Evolutionary conservation across 2,888 invertebrate species (phyloP).

Genomic region (Lasioglossum leucozonium): DNA sequence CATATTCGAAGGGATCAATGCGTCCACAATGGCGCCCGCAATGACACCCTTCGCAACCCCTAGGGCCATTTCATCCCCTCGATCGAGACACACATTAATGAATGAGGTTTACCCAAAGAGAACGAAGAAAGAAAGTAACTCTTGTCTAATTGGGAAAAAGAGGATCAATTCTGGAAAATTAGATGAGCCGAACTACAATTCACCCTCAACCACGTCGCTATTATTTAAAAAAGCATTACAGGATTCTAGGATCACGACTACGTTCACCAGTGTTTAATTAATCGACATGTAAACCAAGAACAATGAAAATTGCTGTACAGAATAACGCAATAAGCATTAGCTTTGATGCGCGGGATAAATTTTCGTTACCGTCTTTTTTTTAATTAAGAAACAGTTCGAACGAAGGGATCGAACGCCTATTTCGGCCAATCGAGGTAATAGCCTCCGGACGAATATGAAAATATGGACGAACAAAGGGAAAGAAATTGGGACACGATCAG

Average conservation of each 20-base stretch:
- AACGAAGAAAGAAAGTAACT: neutral
- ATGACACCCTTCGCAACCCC: neutral
- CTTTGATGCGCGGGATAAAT: neutral
- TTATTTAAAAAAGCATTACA: neutral
- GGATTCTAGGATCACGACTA: no score
- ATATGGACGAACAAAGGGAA: neutral
- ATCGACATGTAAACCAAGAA: no score
- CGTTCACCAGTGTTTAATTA: no score
- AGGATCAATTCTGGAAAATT: neutral
- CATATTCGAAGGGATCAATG: neutral
- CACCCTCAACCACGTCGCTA: neutral
- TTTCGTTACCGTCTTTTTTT: neutral
- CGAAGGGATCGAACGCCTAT: neutral
- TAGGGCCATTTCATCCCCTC: neutral
- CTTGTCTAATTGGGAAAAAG: neutral
- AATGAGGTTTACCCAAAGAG: neutral
- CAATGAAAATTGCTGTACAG: no score
- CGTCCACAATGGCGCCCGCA: neutral
- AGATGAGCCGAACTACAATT: neutral
- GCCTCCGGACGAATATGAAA: conserved; percentile 42
- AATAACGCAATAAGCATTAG: no score
- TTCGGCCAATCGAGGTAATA: conserved; percentile 7
- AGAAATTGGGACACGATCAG: conserved; percentile 8
- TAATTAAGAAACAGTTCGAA: neutral
- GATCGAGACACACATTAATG: neutral